A percentile compares a stretch with the other conserved stretches of the same genome.
phyloP scores from a whole-genome alignment of 2,113 vertebrate genomes.

The Aptenodytes patagonicus region DNA sequence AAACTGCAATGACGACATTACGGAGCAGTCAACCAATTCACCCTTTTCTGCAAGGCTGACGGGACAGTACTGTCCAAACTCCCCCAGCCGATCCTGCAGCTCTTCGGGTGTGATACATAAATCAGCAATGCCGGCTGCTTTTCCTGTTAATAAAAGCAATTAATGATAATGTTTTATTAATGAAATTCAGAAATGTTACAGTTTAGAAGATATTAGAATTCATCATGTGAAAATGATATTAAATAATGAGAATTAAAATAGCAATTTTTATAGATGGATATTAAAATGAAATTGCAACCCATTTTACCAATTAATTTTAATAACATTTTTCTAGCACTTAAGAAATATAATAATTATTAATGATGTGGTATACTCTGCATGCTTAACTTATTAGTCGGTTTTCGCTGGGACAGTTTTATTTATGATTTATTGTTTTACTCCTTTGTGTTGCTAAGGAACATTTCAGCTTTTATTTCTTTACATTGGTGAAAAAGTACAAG shows the following conservation, averaged over 20 bases:
- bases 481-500: not conserved
- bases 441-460: not conserved
- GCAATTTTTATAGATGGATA: not conserved
- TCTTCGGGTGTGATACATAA: conserved; percentile 87
- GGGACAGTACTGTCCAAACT: conserved; percentile 89
- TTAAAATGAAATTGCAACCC: not conserved
- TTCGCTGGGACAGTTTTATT: not conserved
- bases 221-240: not conserved
- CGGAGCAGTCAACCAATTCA: conserved; percentile 85
- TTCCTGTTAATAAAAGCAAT: conserved; percentile 70
- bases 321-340: not conserved
- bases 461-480: not conserved
- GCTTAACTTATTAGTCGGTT: not conserved
- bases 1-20: conserved; percentile 72
- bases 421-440: not conserved
- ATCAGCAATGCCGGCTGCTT: conserved; percentile 84
- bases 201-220: not conserved
- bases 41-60: conserved; percentile 85
- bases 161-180: not conserved
- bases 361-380: not conserved
- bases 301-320: not conserved
- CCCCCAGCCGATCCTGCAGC: conserved; percentile 80
- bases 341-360: not conserved
- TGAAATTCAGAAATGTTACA: not conserved
- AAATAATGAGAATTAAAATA: not conserved